Base-by-base conservation (phyloP, 2,888 invertebrate species). In the Lasioglossum malachurum region DNA sequence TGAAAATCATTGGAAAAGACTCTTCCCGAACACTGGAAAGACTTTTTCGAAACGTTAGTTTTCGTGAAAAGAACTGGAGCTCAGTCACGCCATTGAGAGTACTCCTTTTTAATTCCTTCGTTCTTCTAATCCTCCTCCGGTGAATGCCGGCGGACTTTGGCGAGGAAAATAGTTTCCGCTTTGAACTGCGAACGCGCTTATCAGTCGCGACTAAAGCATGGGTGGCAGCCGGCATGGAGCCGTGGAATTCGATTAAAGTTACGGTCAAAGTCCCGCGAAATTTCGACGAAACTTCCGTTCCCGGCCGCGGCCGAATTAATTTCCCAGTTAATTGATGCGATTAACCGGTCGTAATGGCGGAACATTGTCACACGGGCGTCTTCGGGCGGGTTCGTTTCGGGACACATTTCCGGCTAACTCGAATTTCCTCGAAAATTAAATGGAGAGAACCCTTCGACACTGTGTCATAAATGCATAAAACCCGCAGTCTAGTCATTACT, bases 171-270 rank as follows among this genome's bases (percentile, higher is more conserved):
- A 49, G 73, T 73, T 69, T 73, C 49, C 49, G 46, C 73, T 31
- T 73, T 72, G 44, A 73, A 31, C 31, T 16, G 19, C 49, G 27
- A 27, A 71, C 71, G 19, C 44, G 72, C 27, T 72, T 27, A 46
- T 49, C 49, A 41, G 41, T 12, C 14, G 38, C 41, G 46, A 49
- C 46, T 27, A 27, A 27, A 41, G 14, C 44, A 27, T 23, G 27
- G n/a, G 7, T 7, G 23, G 14, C 44, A 27, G 31, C 31, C 31
- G 73, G 10, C 46, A 31, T 7, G 73, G 46, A 31, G 27, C 73
- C 73, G 49, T 49, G 41, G 49, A 73, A 73, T 73, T 73, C 73
- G 49, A 73, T 73, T 73, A 27, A 49, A 73, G 73, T 49, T 49
- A 31, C 44, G 27, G 31, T 35, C 44, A 46, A 72, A 72, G 72